Evolutionary conservation across 2,888 invertebrate genomes (phyloP).

Genomic region (Ctena decussata): DNA sequence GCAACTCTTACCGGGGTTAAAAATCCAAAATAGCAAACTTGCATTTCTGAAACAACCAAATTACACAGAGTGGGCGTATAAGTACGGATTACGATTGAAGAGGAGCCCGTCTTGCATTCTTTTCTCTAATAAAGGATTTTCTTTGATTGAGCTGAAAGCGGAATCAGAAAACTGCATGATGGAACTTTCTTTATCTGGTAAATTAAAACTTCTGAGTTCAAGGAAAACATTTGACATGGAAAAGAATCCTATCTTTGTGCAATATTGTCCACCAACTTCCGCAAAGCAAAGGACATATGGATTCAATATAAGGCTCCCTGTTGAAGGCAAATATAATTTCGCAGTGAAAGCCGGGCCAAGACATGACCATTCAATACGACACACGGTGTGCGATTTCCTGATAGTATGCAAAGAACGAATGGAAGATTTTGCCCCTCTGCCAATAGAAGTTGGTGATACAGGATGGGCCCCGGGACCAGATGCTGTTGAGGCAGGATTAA

Average conservation of each 20-base stretch:
- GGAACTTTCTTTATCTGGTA: neutral
- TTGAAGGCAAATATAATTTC: neutral
- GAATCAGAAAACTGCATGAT: neutral
- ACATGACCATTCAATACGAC: neutral
- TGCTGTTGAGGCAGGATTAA: neutral
- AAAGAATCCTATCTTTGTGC: neutral
- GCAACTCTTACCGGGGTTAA: neutral
- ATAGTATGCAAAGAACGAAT: neutral
- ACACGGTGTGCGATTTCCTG: neutral
- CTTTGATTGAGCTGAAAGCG: neutral
- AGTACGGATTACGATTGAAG: neutral
- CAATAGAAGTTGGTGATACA: neutral
- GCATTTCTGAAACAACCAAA: neutral
- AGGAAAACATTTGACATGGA: neutral
- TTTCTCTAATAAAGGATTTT: neutral
- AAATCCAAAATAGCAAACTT: neutral
- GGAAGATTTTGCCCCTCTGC: neutral
- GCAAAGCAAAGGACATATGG: neutral
- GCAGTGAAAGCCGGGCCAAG: neutral
- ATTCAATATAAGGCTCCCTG: neutral
- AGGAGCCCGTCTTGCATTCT: neutral
- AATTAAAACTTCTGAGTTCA: neutral
- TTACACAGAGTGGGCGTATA: neutral
- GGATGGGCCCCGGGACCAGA: neutral
- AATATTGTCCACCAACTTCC: neutral